Base-by-base conservation (phyloP, 2,888 invertebrate species). In the Patella ulyssiponensis region DNA sequence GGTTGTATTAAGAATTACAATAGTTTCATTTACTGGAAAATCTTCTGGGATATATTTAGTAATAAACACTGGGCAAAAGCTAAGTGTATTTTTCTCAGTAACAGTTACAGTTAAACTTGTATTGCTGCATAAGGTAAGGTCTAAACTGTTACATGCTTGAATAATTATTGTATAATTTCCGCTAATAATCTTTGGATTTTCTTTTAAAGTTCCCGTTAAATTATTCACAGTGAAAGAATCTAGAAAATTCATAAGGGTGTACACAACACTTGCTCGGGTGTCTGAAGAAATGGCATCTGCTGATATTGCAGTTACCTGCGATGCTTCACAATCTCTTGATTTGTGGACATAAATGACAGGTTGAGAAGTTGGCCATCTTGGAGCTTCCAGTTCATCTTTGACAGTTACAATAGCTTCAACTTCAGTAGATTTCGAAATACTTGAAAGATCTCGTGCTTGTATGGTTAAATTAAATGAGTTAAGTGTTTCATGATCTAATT, bases 51-150 rank as follows among this genome's bases (percentile, higher is more conserved):
- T 75, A 52, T 33, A 51, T 15, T 71, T 51, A n/a, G 52, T 54
- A 23, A 78, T 51, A 51, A 81, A 81, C 11, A 79, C 77, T 53
- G 83, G 83, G 20, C 83, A 83, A 71, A 83, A 81, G 14, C 77
- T 73, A 51, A 83, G 69, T 20, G 69, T 44, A 52, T 74, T 56
- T 52, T 78, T 54, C 44, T 69, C 74, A 9, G 73, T 58, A 11
- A 81, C 80, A 14, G 54, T 71, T 44, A 83, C 74, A 56, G 79
- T 77, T 56, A 81, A 73, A n/a, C 5, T 51, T 7, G 83, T 74
- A 54, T 74, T 44, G 12, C 81, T 79, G 69, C 83, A 83, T 20
- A 80, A 78, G 4, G 58, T 51, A n/a, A 74, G 53, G 27, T 77
- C 23, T 23, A 64, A 54, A 9, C 1, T 53, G 33, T 73, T 75